Base-by-base conservation (phyloP, 2,113 vertebrate genomes). In the Daphoenositta chrysoptera region DNA sequence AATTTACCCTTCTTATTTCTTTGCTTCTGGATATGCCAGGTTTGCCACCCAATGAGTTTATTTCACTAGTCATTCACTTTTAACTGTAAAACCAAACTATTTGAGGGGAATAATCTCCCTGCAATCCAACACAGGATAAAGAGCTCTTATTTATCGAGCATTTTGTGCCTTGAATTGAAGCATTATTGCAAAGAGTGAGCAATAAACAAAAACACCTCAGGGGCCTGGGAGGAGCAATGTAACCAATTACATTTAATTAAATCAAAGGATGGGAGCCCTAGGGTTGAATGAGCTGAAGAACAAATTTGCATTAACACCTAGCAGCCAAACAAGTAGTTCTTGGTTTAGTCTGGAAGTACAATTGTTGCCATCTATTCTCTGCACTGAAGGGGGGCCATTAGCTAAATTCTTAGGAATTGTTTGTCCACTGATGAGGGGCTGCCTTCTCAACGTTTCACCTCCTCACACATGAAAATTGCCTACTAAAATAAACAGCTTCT, bases 221-320 rank as follows among this genome's bases (percentile, higher is more conserved):
- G 98, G 97, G 98, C 97, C 93, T 95, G 98, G 98, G 98, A 98
- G 98, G 98, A 98, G 98, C 98, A 98, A 98, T 98, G 97, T 98
- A 98, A 98, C 98, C 98, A 99, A 99, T 99, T 99, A 99, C 98
- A 98, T 98, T 98, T 98, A 99, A 99, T 99, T 99, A 99, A 99
- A 98, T 99, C 98, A 99, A 98, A 98, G 97, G 97, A 98, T 98
- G 98, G 98, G 92, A 98, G 98, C 98, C 98, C 98, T 98, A 97
- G 97, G 98, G 98, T 97, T 98, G 97, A 98, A 98, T 97, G 97
- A 98, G 97, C 97, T 97, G 97, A 98, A 98, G 98, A 98, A 98
- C 97, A 98, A 98, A 98, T 98, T 98, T 98, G 97, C 98, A 98
- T 98, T 98, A 98, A 98, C 98, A 98, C 98, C 98, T 98, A 98